phyloP scores from a whole-genome alignment of 2,797 vertebrate genomes.

The Miichthys miiuy region DNA sequence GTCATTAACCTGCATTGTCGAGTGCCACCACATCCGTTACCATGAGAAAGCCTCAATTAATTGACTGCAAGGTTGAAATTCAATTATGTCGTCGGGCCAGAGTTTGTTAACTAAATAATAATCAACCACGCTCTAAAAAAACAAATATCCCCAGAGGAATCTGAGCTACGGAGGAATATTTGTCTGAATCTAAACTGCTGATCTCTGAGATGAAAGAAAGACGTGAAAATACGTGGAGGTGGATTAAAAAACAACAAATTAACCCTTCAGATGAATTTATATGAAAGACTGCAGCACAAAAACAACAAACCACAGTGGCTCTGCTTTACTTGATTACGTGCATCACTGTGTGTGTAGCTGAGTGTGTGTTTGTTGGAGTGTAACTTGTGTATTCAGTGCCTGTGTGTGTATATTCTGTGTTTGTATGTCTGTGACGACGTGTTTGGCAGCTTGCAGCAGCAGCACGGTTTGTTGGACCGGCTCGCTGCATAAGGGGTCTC shows the following conservation, averaged over 20 bases:
- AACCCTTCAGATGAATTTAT: neutral
- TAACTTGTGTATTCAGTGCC: conserved; percentile 36
- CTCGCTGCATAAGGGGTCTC: conserved; percentile 75
- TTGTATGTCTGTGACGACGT: conserved; percentile 45
- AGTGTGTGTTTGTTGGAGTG: conserved; percentile 41
- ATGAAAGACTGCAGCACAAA: neutral
- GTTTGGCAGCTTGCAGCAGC: conserved; percentile 65
- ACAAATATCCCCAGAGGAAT: conserved; percentile 1
- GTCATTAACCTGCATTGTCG: conserved; percentile 93
- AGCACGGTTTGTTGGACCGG: conserved; percentile 59
- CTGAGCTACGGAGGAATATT: neutral
- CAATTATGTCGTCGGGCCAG: conserved; percentile 90
- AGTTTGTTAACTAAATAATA: conserved; percentile 89
- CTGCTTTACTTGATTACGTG: conserved; percentile 15
- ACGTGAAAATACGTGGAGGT: neutral
- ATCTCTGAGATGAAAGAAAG: neutral
- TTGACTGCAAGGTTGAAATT: conserved; percentile 92
- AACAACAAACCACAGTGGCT: conserved; percentile 8
- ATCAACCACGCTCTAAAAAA: conserved; percentile 76
- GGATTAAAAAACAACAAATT: conserved; percentile 25
- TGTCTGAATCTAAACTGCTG: neutral
- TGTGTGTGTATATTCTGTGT: conserved; percentile 34
- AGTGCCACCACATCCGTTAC: conserved; percentile 93
- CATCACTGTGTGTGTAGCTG: conserved; percentile 9
- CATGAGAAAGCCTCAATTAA: conserved; percentile 97